A percentile compares a stretch with the other conserved stretches of the same genome.
Evolutionary conservation across 2,113 vertebrate genomes (phyloP).

Genomic region (Apeltes quadracus): DNA sequence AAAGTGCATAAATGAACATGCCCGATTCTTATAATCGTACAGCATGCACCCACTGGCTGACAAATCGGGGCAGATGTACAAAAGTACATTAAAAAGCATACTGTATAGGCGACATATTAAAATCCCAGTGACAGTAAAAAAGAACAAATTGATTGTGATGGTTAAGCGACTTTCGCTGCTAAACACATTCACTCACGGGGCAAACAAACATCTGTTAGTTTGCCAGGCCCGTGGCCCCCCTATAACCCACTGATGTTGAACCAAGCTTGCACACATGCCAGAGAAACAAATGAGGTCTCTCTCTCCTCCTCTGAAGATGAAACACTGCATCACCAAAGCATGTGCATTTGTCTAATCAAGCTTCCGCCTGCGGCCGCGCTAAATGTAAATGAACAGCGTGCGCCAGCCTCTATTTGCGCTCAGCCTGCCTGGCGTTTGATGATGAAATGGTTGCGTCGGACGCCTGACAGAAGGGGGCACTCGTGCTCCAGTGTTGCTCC

Average conservation of each 20-base stretch:
- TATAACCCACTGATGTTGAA: conserved; percentile 75
- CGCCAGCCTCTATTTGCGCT: conserved; percentile 75
- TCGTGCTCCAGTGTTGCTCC: conserved; percentile 90
- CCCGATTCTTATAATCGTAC: conserved; percentile 5
- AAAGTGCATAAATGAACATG: conserved; percentile 5
- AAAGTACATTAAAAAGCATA: conserved; percentile 17
- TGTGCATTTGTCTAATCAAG: conserved; percentile 79
- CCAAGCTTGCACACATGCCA: conserved; percentile 65
- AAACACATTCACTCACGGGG: conserved; percentile 64
- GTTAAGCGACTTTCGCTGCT: conserved; percentile 48
- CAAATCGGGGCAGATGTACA: conserved; percentile 25
- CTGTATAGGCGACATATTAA: conserved; percentile 37
- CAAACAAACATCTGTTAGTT: conserved; percentile 75
- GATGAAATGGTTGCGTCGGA: conserved; percentile 55
- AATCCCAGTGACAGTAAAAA: conserved; percentile 42
- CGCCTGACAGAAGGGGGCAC: conserved; percentile 87
- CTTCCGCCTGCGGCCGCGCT: conserved; percentile 69
- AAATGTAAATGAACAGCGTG: conserved; percentile 75
- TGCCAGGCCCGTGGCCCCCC: conserved; percentile 72
- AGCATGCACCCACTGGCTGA: not conserved
- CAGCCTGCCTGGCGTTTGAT: conserved; percentile 60
- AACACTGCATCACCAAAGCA: conserved; percentile 79
- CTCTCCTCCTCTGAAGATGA: conserved; percentile 76
- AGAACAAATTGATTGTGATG: conserved; percentile 67
- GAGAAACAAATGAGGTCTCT: conserved; percentile 72